These are phyloP conservation scores for Scopus umbretta DNA, from an alignment of 2,113 vertebrate genomes.

Conservation along the genomic window DNA sequence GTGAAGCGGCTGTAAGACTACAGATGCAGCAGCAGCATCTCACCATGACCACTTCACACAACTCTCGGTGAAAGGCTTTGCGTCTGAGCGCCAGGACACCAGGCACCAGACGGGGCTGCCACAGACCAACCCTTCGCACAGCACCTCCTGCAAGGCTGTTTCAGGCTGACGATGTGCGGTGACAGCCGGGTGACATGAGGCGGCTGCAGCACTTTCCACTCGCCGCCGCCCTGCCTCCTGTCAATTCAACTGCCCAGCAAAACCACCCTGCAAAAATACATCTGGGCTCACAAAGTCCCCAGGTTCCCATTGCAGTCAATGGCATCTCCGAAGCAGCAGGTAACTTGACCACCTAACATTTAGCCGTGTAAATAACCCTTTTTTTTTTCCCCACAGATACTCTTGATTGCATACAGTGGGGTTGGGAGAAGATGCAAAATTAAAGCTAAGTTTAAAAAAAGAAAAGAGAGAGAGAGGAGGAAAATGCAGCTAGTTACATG, in stretches of 20 bases:
- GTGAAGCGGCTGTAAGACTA: background rate
- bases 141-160: fast-evolving
- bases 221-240: background rate
- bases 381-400: background rate
- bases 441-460: background rate
- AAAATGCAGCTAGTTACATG: background rate
- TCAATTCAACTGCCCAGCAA: background rate
- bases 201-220: background rate
- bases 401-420: background rate
- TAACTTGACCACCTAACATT: background rate
- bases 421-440: background rate
- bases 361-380: background rate
- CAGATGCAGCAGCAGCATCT: background rate
- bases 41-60: background rate
- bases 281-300: background rate
- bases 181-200: background rate
- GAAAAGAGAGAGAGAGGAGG: background rate
- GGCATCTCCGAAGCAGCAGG: background rate
- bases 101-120: fast-evolving
- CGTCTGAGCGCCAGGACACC: fast-evolving
- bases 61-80: background rate
- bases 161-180: background rate
- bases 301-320: background rate
- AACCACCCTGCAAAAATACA: fast-evolving
- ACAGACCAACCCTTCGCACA: fast-evolving